Conservation (phyloP, 2,888 invertebrate species). For the Drosophila subsilvestris region DNA sequence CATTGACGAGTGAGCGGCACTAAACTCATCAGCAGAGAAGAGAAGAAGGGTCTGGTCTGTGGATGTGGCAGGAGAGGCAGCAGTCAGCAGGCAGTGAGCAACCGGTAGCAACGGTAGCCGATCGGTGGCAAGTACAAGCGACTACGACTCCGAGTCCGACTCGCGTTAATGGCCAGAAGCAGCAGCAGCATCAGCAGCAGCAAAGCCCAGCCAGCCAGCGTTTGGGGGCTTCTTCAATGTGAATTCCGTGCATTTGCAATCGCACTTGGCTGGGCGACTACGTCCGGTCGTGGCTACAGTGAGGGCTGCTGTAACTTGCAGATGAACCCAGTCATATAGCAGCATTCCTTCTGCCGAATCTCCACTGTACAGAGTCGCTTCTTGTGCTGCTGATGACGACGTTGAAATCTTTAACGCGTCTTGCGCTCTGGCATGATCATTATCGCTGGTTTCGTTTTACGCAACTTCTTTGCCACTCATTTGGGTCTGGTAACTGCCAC, state of each 20-base stretch:
- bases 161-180: slow-evolving; percentile 64
- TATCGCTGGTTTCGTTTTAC: slow-evolving; percentile 75
- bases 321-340: neutral
- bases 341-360: neutral
- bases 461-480: slow-evolving; percentile 68
- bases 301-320: neutral
- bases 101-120: slow-evolving; percentile 72
- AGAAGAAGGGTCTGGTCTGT: slow-evolving; percentile 30
- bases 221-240: slow-evolving; percentile 59
- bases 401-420: slow-evolving; percentile 78
- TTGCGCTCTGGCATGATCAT: slow-evolving; percentile 78
- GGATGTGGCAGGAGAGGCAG: too few species aligned
- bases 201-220: slow-evolving; percentile 4
- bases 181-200: neutral
- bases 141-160: neutral
- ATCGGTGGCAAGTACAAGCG: slow-evolving; percentile 60
- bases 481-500: slow-evolving; percentile 50
- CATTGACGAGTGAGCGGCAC: slow-evolving; percentile 70
- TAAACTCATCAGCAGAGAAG: slow-evolving; percentile 69
- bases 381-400: slow-evolving; percentile 68
- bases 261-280: slow-evolving; percentile 72
- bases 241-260: slow-evolving; percentile 80
- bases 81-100: slow-evolving; percentile 27
- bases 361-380: slow-evolving; percentile 32
- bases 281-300: slow-evolving; percentile 64